A percentile compares a stretch with the other conserved stretches of the same genome.
These are phyloP conservation scores for Porites lutea DNA, from an alignment of 64 coral and sea anemone species.

Conservation along the genomic window DNA sequence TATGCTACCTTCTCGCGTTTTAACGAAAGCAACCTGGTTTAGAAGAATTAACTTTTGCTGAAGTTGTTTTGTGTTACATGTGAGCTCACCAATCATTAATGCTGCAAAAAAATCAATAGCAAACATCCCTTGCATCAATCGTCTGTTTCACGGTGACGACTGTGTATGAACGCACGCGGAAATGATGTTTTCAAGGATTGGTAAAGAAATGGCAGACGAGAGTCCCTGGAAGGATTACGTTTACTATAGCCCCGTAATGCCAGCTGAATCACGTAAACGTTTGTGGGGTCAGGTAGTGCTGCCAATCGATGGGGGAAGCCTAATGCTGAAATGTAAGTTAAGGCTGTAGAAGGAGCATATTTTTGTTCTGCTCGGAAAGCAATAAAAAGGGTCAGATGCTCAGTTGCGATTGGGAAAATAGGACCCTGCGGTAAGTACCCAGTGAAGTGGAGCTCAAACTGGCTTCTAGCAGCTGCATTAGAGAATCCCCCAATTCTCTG, in stretches of 20 bases:
- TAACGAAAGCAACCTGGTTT: constrained; percentile 25
- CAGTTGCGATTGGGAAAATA: too few species aligned
- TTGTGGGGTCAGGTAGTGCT: background rate
- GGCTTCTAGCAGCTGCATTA: too few species aligned
- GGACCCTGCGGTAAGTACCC: too few species aligned
- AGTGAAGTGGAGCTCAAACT: too few species aligned
- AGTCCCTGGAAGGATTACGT: background rate
- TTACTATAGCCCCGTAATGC: background rate
- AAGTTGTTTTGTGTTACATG: constrained; percentile 27
- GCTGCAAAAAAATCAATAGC: background rate
- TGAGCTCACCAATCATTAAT: background rate
- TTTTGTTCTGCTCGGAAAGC: too few species aligned
- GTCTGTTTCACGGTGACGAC: background rate
- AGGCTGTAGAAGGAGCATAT: too few species aligned
- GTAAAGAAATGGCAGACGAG: background rate
- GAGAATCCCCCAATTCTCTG: too few species aligned
- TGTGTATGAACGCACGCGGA: background rate
- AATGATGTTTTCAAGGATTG: background rate
- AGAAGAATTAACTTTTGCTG: background rate
- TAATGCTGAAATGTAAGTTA: background rate
- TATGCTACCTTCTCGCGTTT: background rate
- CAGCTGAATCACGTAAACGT: background rate
- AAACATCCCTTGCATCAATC: background rate
- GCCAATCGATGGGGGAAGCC: background rate
- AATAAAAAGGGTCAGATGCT: too few species aligned